Conservation (phyloP, 2,113 vertebrate genomes). For the Ptilorrhoa leucosticta region DNA sequence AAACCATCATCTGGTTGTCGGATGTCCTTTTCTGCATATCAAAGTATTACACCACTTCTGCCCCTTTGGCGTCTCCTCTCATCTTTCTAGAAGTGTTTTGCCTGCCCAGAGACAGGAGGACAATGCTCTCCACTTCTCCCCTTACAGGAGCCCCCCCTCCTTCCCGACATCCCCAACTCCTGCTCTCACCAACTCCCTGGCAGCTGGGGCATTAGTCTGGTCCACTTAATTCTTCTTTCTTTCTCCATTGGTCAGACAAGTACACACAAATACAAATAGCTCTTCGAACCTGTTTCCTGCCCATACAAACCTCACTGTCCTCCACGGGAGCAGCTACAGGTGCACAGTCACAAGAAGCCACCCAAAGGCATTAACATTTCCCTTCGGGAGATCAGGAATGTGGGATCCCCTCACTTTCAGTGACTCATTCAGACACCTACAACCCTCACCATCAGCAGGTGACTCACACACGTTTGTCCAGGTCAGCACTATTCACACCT, state of each 20-base stretch:
- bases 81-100: neutral
- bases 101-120: neutral
- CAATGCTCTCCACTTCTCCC: neutral
- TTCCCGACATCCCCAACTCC: neutral
- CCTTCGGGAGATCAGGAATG: neutral
- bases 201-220: neutral
- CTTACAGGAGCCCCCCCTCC: neutral
- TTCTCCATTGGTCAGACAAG: neutral
- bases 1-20: slow-evolving; percentile 5
- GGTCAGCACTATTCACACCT: slow-evolving; percentile 1
- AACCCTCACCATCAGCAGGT: neutral
- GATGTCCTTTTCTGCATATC: neutral
- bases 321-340: neutral
- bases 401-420: neutral
- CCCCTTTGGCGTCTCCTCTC: neutral
- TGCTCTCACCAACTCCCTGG: neutral
- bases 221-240: neutral
- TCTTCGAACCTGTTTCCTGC: neutral
- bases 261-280: neutral
- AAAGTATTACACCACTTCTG: neutral
- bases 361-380: neutral
- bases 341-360: neutral
- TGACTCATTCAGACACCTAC: slow-evolving; percentile 1
- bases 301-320: neutral
- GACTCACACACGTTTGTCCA: neutral